Percentiles rank a stretch among this genome's conserved stretches.
These are phyloP conservation scores for Lamproptera curius DNA, from an alignment of 2,888 invertebrate genomes.

Conservation along the genomic window DNA sequence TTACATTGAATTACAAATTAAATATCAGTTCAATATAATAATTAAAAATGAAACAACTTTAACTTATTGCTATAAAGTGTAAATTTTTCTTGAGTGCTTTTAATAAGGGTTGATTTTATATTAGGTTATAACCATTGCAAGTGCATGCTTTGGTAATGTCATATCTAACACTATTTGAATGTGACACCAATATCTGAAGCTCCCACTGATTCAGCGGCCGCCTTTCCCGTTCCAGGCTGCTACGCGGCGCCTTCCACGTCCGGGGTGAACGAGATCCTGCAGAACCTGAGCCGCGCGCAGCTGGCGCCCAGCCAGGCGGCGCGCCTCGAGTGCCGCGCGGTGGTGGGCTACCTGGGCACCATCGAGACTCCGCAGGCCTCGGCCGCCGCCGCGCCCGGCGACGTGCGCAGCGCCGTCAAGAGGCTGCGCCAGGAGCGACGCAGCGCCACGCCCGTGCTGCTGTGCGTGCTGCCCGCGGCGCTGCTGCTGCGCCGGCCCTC, in stretches of 20 bases:
- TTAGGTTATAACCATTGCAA: too few relatives aligned
- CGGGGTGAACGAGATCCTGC: conserved; percentile 63
- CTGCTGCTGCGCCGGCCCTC: conserved; percentile 88
- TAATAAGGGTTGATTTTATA: too few relatives aligned
- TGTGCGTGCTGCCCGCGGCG: conserved; percentile 89
- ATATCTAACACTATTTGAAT: too few relatives aligned
- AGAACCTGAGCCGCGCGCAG: conserved; percentile 59
- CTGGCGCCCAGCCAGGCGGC: conserved; percentile 59
- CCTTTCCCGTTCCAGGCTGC: conserved; percentile 63
- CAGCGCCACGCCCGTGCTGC: conserved; percentile 89
- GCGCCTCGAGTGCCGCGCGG: conserved; percentile 81
- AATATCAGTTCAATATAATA: too few relatives aligned
- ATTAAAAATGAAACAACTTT: too few relatives aligned
- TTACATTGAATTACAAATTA: too few relatives aligned
- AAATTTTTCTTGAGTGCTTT: too few relatives aligned
- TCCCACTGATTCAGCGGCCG: too few relatives aligned
- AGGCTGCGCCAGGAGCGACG: conserved; percentile 93
- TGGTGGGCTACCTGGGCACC: conserved; percentile 96
- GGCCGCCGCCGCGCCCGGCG: conserved; percentile 85
- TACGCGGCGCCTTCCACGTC: conserved; percentile 63
- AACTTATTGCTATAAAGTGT: too few relatives aligned
- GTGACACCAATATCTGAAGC: too few relatives aligned
- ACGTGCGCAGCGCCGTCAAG: conserved; percentile 92
- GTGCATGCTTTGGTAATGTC: too few relatives aligned
- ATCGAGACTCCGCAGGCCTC: conserved; percentile 96